Evolutionary conservation across 23 tunicate species (phyloP), one percentile per base, ranked within the genome.

Genomic region (Oikopleura dioica): DNA sequence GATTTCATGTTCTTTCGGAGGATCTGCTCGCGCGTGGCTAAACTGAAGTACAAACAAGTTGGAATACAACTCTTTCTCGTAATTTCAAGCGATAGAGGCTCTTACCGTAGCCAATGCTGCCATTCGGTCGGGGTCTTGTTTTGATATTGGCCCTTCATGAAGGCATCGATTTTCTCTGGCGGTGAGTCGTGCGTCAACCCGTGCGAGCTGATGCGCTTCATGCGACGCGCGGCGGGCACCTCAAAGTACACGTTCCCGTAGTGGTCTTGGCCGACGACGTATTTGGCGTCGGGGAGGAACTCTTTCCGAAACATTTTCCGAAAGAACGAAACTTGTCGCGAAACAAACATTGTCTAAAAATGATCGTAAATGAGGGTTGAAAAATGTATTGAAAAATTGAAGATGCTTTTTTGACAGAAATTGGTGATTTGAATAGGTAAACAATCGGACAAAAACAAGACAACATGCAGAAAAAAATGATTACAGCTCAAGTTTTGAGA

Each of bases 211-310:
- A 44, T 44, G 2, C 72, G 29, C 33, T 23, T 5, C 33, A 31
- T 23, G 2, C 33, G 29, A 4, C 72, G 4, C 33, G 30, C 72
- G 16, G 4, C 5, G 2, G 72, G 72, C 30, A 63, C 72, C 33
- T 63, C 72, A 63, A 63, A 63, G 26, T 63, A 63, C 26, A 12
- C 72, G 26, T 63, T 63, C 33, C 72, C 72, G 26, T 63, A 63
- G 26, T 63, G 72, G 33, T 63, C 72, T 63, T 28, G 72, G 32
- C 72, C 72, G 26, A 63, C 33, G 2, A 16, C 5, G 33, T 16
- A 63, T 28, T 63, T 28, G 5, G 26, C 5, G 2, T 63, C 33
- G 16, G 72, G 72, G 4, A 63, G 72, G 16, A 23, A 23, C 26
- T 23, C 72, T 63, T 28, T 63, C 5, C 29, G 5, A 63, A 63